Evolutionary conservation across 2,888 invertebrate species (phyloP).

Genomic region (Mesorhabditis spiculigera): DNA sequence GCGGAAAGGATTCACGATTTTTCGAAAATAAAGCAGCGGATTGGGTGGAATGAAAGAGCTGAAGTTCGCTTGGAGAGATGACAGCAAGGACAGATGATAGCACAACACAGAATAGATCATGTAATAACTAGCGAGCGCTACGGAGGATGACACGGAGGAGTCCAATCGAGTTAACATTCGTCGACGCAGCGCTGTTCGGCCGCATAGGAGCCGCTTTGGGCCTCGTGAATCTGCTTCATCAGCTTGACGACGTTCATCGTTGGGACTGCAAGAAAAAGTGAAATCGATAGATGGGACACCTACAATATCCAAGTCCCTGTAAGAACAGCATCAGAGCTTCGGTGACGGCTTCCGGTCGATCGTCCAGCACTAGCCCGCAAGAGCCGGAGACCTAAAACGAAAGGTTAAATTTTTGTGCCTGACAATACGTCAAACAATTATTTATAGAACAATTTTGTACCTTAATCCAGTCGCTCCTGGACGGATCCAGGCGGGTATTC

Average conservation of each 20-base stretch:
- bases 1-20: too few species aligned
- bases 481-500: slow-evolving; percentile 90
- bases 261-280: slow-evolving; percentile 27
- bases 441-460: slow-evolving; percentile 63
- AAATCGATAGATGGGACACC: slow-evolving; percentile 9
- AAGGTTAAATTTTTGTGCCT: background rate
- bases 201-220: slow-evolving; percentile 27
- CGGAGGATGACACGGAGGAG: slow-evolving; percentile 2
- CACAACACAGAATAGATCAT: too few species aligned
- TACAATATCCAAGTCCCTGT: slow-evolving; percentile 70
- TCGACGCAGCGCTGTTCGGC: slow-evolving; percentile 22
- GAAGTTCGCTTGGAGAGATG: too few species aligned
- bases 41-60: too few species aligned
- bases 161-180: slow-evolving; percentile 23
- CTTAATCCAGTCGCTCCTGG: slow-evolving; percentile 97
- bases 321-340: slow-evolving; percentile 95
- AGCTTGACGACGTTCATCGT: slow-evolving; percentile 44
- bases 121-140: background rate
- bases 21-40: too few species aligned
- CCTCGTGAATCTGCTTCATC: slow-evolving; percentile 45
- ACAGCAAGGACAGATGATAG: too few species aligned
- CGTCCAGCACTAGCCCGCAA: slow-evolving; percentile 88
- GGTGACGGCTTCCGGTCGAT: slow-evolving; percentile 90
- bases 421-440: slow-evolving; percentile 5
- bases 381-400: slow-evolving; percentile 83